Evolutionary conservation across 2,113 vertebrate genomes (phyloP).

Genomic region (Marcusenius ussheri): DNA sequence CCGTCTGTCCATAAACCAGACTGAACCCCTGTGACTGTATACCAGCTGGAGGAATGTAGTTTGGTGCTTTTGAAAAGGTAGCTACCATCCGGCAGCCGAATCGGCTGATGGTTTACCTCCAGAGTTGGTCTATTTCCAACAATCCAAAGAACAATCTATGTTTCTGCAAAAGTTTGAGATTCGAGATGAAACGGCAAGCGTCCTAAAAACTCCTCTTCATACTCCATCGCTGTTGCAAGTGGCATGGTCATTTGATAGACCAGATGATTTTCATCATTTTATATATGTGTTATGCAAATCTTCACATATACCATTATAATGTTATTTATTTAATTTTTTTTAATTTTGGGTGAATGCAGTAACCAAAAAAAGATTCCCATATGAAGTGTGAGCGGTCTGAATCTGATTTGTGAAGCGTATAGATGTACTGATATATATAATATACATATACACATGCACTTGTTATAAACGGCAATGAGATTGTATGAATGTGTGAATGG

Average conservation of each 20-base stretch:
- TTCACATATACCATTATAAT: neutral
- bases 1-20: neutral
- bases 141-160: neutral
- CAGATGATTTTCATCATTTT: neutral
- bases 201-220: neutral
- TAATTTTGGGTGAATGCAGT: neutral
- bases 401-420: neutral
- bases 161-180: neutral
- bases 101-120: neutral
- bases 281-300: neutral
- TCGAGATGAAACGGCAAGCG: neutral
- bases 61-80: neutral
- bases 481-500: conserved; percentile 1
- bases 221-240: neutral
- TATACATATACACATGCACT: neutral
- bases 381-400: neutral
- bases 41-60: neutral
- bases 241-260: neutral
- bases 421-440: neutral
- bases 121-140: neutral
- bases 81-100: neutral
- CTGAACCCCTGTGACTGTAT: neutral
- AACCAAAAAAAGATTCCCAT: neutral
- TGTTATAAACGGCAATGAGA: neutral
- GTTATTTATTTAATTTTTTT: neutral